Base-by-base conservation (phyloP, 2,888 invertebrate genomes). In the Chymomyza fuscimana region DNA sequence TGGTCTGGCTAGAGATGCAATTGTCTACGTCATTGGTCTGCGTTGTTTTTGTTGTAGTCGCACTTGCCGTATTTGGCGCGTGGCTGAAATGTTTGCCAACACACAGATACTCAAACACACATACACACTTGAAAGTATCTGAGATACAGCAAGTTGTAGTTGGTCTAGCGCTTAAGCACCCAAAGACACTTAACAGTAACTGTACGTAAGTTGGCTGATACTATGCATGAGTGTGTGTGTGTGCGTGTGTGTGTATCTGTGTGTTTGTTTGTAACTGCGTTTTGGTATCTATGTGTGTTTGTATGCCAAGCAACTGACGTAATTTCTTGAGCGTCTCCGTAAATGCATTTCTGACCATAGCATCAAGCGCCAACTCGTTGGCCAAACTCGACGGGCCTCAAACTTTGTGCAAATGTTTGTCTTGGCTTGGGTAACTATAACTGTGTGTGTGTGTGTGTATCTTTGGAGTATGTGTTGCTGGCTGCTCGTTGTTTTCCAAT, bases 301-400 rank as follows among this genome's bases (percentile, higher is more conserved):
- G 70, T 82, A 72, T 62, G 75, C 65, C 86, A 74, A 82, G 73
- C 83, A 79, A 77, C 82, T 85, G 88, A 88, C 82, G 88, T 86
- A 87, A 85, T 85, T 77, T 87, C 81, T 74, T 80, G 74, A 87
- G 74, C 83, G 71, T 15, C 58, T 74, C 74, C 72, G 58, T 72
- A 80, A 87, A 80, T 85, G 87, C 87, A 87, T 82, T 87, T 80
- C 58, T 19, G 58, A 58, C 58, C 58, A 58, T 25, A 29, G 25
- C 32, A 32, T 15, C 58, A 54, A 54, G 22, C 16, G 54, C 54
- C 54, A 46, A 46, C 40, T 46, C 40, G 40, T 46, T 32, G 32
- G 32, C 32, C 32, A 32, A 46, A 46, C 40, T 46, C 40, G 12
- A 12, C 40, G 40, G 12, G 40, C 40, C 22, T 19, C 22, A 19